Evolutionary conservation across 2,888 invertebrate species (phyloP), one percentile per base, ranked within the genome.

Genomic region (Pediacus dermestoides): DNA sequence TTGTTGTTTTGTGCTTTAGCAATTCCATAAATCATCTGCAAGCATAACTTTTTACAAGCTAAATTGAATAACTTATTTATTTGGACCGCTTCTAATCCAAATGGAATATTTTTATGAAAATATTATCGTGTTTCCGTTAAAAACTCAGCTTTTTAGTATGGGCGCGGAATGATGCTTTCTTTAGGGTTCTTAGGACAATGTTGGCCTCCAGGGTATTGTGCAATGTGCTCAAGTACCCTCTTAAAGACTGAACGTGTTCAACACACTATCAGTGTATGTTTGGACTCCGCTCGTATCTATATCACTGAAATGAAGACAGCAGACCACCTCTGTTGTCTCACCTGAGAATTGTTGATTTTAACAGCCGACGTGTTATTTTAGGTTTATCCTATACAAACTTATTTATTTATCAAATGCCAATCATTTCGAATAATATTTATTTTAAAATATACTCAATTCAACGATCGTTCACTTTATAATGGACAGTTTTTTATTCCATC

Each of bases 291-390:
- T 35, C 35, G 30, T 40, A 40, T 40, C 40, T 25, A 36, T 40
- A 35, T 35, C 34, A 28, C 23, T 23, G 10, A 23, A 23, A 10
- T n/a, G n/a, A n/a, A 14, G 28, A 11, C 40, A 34, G n/a, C 3
- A 8, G 27, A 15, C 18, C 34, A 40, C 43, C 40, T 48, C 42
- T 47, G 53, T 56, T 53, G 51, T 53, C 52, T 48, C 55, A 56
- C 55, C 56, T 57, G 50, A 48, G 48, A 41, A 39, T 43, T 52
- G 54, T 54, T 51, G 44, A 46, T 49, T 55, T 48, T 43, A 44
- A 44, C 44, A 28, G 37, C 37, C 26, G 13, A 6, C 10, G n/a
- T 55, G 54, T 58, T 58, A 48, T 58, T 55, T 55, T 58, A 58
- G 55, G 57, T 48, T 50, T 49, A 48, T 28, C 28, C 23, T 23